Evolutionary conservation across 2,113 vertebrate genomes (phyloP).

Genomic region (Apeltes quadracus): DNA sequence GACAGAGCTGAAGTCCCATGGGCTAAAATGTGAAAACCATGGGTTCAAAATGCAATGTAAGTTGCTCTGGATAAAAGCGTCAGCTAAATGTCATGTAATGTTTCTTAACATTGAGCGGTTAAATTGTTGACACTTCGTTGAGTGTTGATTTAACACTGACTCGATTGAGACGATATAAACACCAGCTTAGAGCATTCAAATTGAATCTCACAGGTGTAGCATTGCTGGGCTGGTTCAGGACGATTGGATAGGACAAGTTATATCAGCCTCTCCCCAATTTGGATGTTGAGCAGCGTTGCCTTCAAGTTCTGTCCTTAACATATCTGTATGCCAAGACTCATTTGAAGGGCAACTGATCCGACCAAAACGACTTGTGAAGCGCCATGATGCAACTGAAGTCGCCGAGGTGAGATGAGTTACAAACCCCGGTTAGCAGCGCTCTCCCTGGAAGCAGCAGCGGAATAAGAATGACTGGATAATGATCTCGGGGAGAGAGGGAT

Average conservation of each 20-base stretch:
- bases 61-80: too few species aligned
- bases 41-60: too few species aligned
- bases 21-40: too few species aligned
- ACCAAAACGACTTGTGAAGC: constrained; percentile 49
- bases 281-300: constrained; percentile 27
- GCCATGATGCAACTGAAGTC: constrained; percentile 42
- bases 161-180: too few species aligned
- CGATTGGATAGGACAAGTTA: constrained; percentile 16
- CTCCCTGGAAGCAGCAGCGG: constrained; percentile 36
- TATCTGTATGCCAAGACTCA: not conserved
- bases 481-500: constrained; percentile 53
- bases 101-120: too few species aligned
- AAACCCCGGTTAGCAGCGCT: constrained; percentile 25
- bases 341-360: constrained; percentile 39
- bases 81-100: too few species aligned
- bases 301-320: constrained; percentile 27
- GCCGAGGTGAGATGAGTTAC: constrained; percentile 41
- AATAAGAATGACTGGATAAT: constrained; percentile 61
- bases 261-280: constrained; percentile 27
- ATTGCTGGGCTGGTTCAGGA: constrained; percentile 4
- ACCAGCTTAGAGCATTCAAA: too few species aligned
- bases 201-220: too few species aligned
- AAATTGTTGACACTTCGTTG: too few species aligned
- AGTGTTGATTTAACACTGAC: too few species aligned
- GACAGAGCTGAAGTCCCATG: too few species aligned